Evolutionary conservation across 2,888 invertebrate species (phyloP), one percentile per base, ranked within the genome.

Genomic region (Noctua janthe): DNA sequence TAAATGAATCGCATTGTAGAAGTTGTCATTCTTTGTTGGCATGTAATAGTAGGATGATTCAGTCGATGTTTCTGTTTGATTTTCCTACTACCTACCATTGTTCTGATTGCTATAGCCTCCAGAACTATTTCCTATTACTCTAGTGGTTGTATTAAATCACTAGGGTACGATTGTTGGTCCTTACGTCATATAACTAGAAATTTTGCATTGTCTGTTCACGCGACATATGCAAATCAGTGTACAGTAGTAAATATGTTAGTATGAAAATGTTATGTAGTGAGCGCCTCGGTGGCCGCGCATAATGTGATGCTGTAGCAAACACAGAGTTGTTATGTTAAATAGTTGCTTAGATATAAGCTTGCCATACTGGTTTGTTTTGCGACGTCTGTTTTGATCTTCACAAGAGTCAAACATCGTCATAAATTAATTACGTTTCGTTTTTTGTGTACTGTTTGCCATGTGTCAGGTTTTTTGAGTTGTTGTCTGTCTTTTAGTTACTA

Each of bases 31-130:
- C 88, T 91, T 90, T 90, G 90, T 90, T 90, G 88, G 88, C 87
- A 76, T 87, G 69, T 80, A 85, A 86, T 85, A 69, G 7, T 47
- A 47, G 81, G 72, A 87, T 91, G 90, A 91, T 87, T 91, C 91
- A 90, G 83, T 74, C 78, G 82, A 89, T 93, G 91, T 92, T 93
- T 92, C 91, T 90, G 80, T 89, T 90, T 81, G 85, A 90, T 91
- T 91, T 91, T 91, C 89, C 89, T 90, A 76, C 85, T 88, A 88
- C 84, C 88, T 88, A 89, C 90, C 89, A 93, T 92, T 92, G 92
- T 93, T 92, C 85, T 85, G 81, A 87, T 90, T 90, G 83, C 89
- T 84, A 82, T 76, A 80, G 80, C 76, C 79, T 77, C 76, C 87
- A 87, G 81, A 83, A 88, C 84, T 85, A 89, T 89, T 90, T 85